A percentile compares a stretch with the other conserved stretches of the same genome.
These are phyloP conservation scores for Ruditapes philippinarum DNA, from an alignment of 1,140 invertebrate genomes.

Conservation along the genomic window DNA sequence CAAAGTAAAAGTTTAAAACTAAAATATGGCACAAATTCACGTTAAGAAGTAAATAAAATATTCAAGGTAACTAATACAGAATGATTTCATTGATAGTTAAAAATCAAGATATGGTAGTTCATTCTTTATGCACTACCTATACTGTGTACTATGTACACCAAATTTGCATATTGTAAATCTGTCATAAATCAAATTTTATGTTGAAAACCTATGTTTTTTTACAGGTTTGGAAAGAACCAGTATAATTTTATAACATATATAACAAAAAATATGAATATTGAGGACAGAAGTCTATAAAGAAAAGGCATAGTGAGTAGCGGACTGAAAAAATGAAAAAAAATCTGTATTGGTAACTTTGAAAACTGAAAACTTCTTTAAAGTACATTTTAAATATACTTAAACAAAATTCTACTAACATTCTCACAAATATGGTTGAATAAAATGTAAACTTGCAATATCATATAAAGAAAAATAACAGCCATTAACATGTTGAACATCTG, in stretches of 20 bases:
- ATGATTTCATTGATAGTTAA: background rate
- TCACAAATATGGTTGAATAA: background rate
- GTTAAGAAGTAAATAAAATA: background rate
- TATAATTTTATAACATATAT: no score
- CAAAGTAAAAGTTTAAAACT: background rate
- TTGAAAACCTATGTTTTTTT: no score
- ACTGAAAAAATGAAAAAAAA: background rate
- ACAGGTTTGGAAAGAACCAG: no score
- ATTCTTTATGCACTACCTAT: no score
- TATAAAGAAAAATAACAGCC: background rate
- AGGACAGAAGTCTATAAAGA: no score
- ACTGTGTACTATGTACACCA: no score
- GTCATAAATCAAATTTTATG: no score
- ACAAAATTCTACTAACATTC: background rate
- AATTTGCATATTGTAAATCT: no score
- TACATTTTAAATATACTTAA: background rate
- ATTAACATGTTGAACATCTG: background rate
- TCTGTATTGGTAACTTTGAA: background rate
- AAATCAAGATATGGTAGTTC: no score
- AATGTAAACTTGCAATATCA: background rate
- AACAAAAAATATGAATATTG: no score
- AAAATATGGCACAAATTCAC: conserved; percentile 17
- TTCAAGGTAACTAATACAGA: background rate
- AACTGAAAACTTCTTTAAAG: background rate
- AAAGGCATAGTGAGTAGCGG: no score